These are phyloP conservation scores for Synergus umbraculus DNA, from an alignment of 2,888 invertebrate genomes.

Conservation along the genomic window DNA sequence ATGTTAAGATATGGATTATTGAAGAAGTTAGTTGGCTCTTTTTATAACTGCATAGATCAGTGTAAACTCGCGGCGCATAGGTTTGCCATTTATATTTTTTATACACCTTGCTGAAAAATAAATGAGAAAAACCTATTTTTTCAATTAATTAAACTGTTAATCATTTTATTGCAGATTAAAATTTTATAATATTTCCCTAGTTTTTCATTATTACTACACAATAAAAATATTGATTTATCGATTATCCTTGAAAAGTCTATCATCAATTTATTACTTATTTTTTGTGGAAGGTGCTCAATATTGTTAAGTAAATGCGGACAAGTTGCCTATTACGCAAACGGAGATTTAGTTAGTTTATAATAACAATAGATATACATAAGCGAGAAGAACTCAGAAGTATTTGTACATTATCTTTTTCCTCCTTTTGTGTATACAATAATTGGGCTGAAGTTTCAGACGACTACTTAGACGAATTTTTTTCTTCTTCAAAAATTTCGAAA, in stretches of 20 bases:
- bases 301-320: not conserved
- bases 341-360: not conserved
- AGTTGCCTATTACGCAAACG: not conserved
- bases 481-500: too few relatives aligned
- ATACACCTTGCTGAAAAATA: not conserved
- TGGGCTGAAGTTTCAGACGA: too few relatives aligned
- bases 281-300: not conserved
- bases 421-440: not conserved
- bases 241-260: not conserved
- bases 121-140: constrained; percentile 7
- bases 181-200: constrained; percentile 6
- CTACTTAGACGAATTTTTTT: too few relatives aligned
- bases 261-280: not conserved
- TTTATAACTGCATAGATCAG: not conserved
- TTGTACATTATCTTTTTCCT: not conserved
- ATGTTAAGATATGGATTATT: not conserved
- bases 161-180: constrained; percentile 28
- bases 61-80: not conserved
- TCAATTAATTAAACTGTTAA: constrained; percentile 4
- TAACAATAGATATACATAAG: constrained; percentile 20
- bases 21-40: not conserved
- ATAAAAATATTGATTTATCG: constrained; percentile 7
- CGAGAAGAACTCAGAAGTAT: not conserved
- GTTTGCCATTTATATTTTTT: constrained; percentile 23
- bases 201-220: not conserved